A percentile compares a stretch with the other conserved stretches of the same genome.
Evolutionary conservation across 2,797 vertebrate genomes (phyloP).

Genomic region (Gymnoscopelus braueri): DNA sequence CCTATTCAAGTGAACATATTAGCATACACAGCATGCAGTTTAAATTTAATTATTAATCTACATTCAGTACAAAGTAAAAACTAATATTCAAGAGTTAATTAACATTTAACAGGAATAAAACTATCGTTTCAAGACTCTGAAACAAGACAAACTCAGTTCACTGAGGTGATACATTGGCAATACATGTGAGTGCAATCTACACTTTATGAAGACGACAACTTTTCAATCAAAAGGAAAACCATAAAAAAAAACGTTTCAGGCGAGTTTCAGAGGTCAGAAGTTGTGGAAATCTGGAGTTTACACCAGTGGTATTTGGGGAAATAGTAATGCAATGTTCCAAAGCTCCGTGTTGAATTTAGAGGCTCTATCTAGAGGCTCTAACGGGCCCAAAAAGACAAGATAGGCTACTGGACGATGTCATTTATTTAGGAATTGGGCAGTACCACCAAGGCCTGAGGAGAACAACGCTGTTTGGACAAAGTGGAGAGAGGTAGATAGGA

Average conservation of each 20-base stretch:
- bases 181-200: slow-evolving; percentile 15
- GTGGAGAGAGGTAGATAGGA: slow-evolving; percentile 44
- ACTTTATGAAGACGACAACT: slow-evolving; percentile 20
- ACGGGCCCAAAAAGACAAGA: slow-evolving; percentile 19
- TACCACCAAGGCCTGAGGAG: slow-evolving; percentile 10
- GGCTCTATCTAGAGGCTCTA: slow-evolving; percentile 10
- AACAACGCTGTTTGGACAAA: slow-evolving; percentile 18
- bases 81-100: slow-evolving; percentile 1
- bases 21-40: slow-evolving; percentile 20
- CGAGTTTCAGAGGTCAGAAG: slow-evolving; percentile 14
- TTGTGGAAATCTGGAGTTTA: neutral
- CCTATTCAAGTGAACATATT: neutral
- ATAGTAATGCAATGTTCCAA: slow-evolving; percentile 7
- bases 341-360: slow-evolving; percentile 6
- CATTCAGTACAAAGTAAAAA: neutral
- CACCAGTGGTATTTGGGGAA: slow-evolving; percentile 7
- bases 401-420: slow-evolving; percentile 24
- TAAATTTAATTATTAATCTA: neutral
- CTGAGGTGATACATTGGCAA: slow-evolving; percentile 12
- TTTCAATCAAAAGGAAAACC: slow-evolving; percentile 18
- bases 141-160: slow-evolving; percentile 14
- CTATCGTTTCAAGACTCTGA: neutral
- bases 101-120: slow-evolving; percentile 10
- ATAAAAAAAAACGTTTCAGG: slow-evolving; percentile 1
- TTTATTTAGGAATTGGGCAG: slow-evolving; percentile 22